A percentile compares a stretch with the other conserved stretches of the same genome.
phyloP scores from a whole-genome alignment of 2,113 vertebrate genomes.

The Cebidichthys violaceus region DNA sequence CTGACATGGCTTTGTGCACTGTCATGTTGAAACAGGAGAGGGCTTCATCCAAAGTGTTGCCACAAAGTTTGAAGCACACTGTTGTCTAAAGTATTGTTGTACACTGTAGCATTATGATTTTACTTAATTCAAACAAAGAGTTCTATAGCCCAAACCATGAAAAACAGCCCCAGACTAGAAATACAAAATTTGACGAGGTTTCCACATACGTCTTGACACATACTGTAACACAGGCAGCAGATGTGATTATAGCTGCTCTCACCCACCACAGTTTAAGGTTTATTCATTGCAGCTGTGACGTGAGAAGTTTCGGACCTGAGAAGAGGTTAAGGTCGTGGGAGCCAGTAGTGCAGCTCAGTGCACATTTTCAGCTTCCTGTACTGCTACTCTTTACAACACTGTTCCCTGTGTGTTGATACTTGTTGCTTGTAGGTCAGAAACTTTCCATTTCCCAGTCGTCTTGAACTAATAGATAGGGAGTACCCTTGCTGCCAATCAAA shows the following conservation, averaged over 20 bases:
- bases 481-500: conserved; percentile 80
- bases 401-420: conserved; percentile 54
- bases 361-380: conserved; percentile 55
- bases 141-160: neutral
- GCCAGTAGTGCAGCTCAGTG: conserved; percentile 27
- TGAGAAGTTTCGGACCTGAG: conserved; percentile 61
- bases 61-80: neutral
- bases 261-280: neutral
- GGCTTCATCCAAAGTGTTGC: neutral
- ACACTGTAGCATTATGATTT: neutral
- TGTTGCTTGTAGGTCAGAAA: conserved; percentile 68
- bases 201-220: neutral
- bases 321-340: conserved; percentile 58
- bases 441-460: conserved; percentile 48
- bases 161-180: neutral
- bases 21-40: neutral
- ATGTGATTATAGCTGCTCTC: neutral
- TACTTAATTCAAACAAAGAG: neutral
- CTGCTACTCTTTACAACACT: conserved; percentile 50
- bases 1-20: neutral
- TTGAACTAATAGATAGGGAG: conserved; percentile 79
- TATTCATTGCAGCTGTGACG: conserved; percentile 25
- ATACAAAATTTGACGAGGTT: neutral
- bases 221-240: neutral
- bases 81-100: neutral